phyloP scores from a whole-genome alignment of 2,113 vertebrate species.

The Ceyx margarethae region DNA sequence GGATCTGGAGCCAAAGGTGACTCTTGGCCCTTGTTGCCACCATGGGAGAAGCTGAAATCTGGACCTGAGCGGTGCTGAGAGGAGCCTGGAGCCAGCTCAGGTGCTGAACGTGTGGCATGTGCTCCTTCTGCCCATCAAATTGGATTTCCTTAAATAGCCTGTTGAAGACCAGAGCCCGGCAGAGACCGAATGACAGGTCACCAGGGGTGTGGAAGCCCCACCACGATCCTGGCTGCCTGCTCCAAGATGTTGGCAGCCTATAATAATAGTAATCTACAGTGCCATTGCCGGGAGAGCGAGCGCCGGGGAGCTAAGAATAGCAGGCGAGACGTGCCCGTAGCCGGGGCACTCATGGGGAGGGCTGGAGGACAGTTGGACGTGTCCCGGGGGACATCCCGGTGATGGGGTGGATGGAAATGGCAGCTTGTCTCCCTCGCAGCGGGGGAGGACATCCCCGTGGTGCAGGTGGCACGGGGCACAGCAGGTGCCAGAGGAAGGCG shows the following conservation, averaged over 20 bases:
- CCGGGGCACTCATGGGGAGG: not conserved
- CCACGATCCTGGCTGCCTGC: constrained; percentile 36
- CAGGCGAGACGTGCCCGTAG: constrained; percentile 8
- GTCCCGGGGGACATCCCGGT: rapidly evolving
- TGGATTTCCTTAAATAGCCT: constrained; percentile 53
- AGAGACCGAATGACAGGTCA: constrained; percentile 39
- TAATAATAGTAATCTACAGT: constrained; percentile 33
- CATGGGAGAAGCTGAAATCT: not conserved
- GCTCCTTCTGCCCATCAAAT: constrained; percentile 31
- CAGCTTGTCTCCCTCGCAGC: rapidly evolving
- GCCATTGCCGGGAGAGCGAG: constrained; percentile 13
- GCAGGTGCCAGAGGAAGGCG: not conserved
- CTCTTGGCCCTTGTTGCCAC: constrained; percentile 43
- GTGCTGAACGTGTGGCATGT: not conserved
- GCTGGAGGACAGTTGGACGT: not conserved
- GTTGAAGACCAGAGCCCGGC: constrained; percentile 21
- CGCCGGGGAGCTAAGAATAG: constrained; percentile 56
- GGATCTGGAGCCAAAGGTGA: constrained; percentile 63
- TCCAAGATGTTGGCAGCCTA: constrained; percentile 36
- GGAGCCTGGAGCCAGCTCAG: not conserved
- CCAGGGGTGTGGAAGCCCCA: constrained; percentile 53
- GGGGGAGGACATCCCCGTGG: rapidly evolving
- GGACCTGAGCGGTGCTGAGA: not conserved
- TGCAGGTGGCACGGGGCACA: not conserved
- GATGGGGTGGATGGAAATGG: not conserved